Conservation (phyloP, 23 tunicate genomes). For the Ascidia mentula region DNA sequence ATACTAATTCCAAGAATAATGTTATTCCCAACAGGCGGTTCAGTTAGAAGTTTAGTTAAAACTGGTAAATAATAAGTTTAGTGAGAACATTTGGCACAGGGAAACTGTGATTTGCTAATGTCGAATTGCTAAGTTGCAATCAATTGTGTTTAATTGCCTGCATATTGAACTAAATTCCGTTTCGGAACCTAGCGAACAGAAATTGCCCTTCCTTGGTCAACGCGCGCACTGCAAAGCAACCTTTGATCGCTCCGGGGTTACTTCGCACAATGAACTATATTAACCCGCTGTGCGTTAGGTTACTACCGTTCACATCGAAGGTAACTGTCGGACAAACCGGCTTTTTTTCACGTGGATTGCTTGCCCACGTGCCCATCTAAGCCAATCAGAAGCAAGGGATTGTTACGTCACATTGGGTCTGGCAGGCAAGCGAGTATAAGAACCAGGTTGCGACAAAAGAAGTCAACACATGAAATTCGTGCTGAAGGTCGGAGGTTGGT, state of each 20-base stretch:
- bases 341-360: slow-evolving; percentile 10
- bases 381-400: slow-evolving; percentile 20
- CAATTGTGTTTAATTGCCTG: too few species aligned
- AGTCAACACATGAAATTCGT: background rate
- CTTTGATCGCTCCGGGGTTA: slow-evolving; percentile 7
- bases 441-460: slow-evolving; percentile 8
- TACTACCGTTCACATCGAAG: slow-evolving; percentile 35
- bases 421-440: slow-evolving; percentile 17
- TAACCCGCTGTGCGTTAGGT: slow-evolving; percentile 9
- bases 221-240: background rate
- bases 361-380: slow-evolving; percentile 32
- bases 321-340: slow-evolving; percentile 45
- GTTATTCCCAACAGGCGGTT: too few species aligned
- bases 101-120: too few species aligned
- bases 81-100: too few species aligned
- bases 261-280: background rate
- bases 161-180: too few species aligned
- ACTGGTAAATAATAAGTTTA: too few species aligned
- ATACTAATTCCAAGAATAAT: too few species aligned
- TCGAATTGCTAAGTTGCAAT: too few species aligned
- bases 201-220: background rate
- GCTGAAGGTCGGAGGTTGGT: too few species aligned
- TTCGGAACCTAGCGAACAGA: too few species aligned
- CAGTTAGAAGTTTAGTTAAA: too few species aligned
- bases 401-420: slow-evolving; percentile 19